Evolutionary conservation across 2,888 invertebrate genomes (phyloP).

Genomic region (Allygus modestus): DNA sequence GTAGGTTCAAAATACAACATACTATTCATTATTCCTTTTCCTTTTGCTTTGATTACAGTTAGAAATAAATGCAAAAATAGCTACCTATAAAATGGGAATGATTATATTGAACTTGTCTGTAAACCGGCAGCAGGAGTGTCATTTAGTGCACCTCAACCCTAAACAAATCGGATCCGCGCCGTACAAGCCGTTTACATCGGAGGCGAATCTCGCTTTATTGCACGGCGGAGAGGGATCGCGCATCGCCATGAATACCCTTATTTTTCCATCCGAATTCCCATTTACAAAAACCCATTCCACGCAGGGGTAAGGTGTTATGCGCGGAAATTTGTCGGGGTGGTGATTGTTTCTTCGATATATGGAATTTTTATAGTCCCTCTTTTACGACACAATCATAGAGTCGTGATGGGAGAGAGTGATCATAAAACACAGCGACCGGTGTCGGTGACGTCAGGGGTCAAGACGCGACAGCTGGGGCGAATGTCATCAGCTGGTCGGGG

Average conservation of each 20-base stretch:
- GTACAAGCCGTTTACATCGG: neutral
- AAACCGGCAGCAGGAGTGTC: too few relatives aligned
- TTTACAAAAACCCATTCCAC: conserved; percentile 59
- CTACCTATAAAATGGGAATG: too few relatives aligned
- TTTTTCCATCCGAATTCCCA: conserved; percentile 60
- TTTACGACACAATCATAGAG: conserved; percentile 64
- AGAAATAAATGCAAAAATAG: too few relatives aligned
- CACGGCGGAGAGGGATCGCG: conserved; percentile 25
- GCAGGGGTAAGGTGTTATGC: conserved; percentile 47
- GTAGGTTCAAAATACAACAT: too few relatives aligned
- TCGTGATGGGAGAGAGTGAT: conserved; percentile 52
- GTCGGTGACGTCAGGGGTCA: conserved; percentile 26
- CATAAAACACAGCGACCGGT: conserved; percentile 42
- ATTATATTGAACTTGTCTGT: too few relatives aligned
- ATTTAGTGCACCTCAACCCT: neutral
- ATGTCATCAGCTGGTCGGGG: neutral
- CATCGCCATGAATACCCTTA: conserved; percentile 57
- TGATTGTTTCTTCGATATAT: conserved; percentile 65
- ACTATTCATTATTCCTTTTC: too few relatives aligned
- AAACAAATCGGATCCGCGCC: neutral
- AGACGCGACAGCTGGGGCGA: neutral
- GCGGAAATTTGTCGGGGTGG: conserved; percentile 65
- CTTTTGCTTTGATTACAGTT: too few relatives aligned
- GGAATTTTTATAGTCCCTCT: conserved; percentile 64
- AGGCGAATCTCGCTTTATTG: conserved; percentile 26